Base-by-base conservation (phyloP, 2,797 vertebrate genomes). In the Sebastes matsubarae region DNA sequence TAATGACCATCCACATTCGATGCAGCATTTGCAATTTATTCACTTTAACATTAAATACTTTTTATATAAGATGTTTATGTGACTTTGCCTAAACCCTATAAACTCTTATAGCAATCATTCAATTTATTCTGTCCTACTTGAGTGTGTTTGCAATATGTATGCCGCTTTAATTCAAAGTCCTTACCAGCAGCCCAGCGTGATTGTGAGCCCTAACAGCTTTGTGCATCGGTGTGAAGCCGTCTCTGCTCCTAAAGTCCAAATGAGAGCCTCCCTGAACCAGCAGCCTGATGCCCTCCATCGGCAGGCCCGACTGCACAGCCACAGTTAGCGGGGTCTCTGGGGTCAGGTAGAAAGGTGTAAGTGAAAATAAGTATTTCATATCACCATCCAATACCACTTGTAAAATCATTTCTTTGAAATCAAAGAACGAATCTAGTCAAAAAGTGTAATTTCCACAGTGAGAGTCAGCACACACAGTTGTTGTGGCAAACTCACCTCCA, bases 221-320 rank as follows among this genome's bases (percentile, higher is more conserved):
- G 93, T 98, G 97, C 34, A 98, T 81, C 0, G 97, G 93, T 0
- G 97, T 98, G 84, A 97, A 92, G 71, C 97, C 96, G 2, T 98
- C 97, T 82, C 96, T 96, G 64, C 96, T 96, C 68, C 97, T 94
- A 83, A 97, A 98, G 90, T 98, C 97, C 68, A 98, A 90, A 92
- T 98, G 97, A 64, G 97, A 95, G 0, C 98, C 98, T 0, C 97
- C 97, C 85, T 97, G 94, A 87, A 97, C 95, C 88, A 99, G 94
- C 65, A 97, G 88, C 67, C 96, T 95, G 86, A 98, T 95, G 87
- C 96, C 96, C 46, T 98, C 97, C 68, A 96, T 87, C 0, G 93
- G 92, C 75, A 96, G 92, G 75, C 96, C 95, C 0, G 95, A 92
- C 94, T 97, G 96, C 61, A 97, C 92, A 0, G 97, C 97, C 93